Conservation (phyloP, 92 coral and sea anemone species). For the Diadumene lineata region DNA sequence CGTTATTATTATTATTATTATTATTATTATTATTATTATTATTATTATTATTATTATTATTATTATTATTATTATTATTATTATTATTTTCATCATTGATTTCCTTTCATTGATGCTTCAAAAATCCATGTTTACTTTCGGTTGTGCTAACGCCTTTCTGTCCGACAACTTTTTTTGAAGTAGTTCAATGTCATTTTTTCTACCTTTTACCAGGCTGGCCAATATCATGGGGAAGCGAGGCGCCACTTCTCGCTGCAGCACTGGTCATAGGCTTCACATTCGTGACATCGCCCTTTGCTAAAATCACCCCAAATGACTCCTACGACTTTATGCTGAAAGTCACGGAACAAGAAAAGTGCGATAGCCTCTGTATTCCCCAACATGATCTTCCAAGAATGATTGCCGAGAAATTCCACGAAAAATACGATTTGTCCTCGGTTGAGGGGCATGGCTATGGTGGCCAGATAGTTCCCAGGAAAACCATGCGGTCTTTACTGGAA, state of each 20-base stretch:
- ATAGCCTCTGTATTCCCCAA: conserved; percentile 15
- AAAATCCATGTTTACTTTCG: too few species aligned
- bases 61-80: too few species aligned
- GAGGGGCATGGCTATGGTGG: conserved; percentile 34
- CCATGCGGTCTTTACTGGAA: conserved; percentile 16
- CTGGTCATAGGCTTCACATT: conserved; percentile 27
- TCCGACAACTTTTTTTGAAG: too few species aligned
- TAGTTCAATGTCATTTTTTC: neutral
- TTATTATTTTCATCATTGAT: too few species aligned
- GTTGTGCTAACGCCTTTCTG: too few species aligned
- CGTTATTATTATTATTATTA: too few species aligned
- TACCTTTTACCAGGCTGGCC: conserved; percentile 13
- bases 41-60: too few species aligned
- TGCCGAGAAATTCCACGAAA: conserved; percentile 26
- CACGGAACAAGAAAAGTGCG: conserved; percentile 26
- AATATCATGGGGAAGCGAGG: conserved; percentile 19
- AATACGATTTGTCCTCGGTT: conserved; percentile 30
- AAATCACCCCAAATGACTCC: conserved; percentile 17
- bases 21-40: too few species aligned
- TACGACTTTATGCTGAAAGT: conserved; percentile 26
- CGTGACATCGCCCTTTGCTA: conserved; percentile 14
- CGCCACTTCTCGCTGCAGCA: conserved; percentile 13
- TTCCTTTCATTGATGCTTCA: too few species aligned
- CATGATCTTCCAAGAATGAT: conserved; percentile 17
- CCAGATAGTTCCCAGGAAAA: conserved; percentile 28